Evolutionary conservation across 2,888 invertebrate species (phyloP), one percentile per base, ranked within the genome.

Genomic region (Periphyllus acericola): DNA sequence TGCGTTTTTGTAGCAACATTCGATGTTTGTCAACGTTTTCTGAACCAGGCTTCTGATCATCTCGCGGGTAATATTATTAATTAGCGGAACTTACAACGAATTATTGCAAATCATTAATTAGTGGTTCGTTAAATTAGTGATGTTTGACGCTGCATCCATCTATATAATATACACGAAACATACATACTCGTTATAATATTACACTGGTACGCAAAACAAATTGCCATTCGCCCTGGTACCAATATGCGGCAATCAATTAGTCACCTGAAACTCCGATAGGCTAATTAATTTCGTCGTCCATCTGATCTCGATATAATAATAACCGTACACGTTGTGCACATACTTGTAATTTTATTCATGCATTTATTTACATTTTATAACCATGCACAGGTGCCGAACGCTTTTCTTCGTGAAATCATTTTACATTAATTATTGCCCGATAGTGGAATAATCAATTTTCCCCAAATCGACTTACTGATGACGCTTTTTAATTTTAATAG

Each of bases 221-320:
- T 8, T 46, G 46, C 46, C 46, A 46, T 46, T 46, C 14, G n/a
- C 29, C 29, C 14, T 29, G 17, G 1, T 36, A 68, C 40, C 66
- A 36, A 80, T 80, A 66, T 80, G 25, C 25, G 40, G 29, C 66
- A 68, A 80, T 80, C 29, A 80, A 80, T 80, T 80, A 68, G 80
- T 40, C 29, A 80, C 66, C 36, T n/a, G 80, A 80, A 40, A 80
- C 60, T 36, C n/a, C 34, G 11, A n/a, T 60, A 19, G 40, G 36
- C 36, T 66, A 80, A 66, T 66, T 80, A 79, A 55, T 40, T 21
- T 74, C 9, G 25, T 40, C 36, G 36, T 29, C 5, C 1, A 36
- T n/a, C 29, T 68, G n/a, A 29, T 71, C 71, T 32, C 29, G 14
- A 29, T n/a, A n/a, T n/a, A n/a, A n/a, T 32, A 29, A 71, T 32